phyloP scores from a whole-genome alignment of 2,888 invertebrate species.

The Litoditis marina region DNA sequence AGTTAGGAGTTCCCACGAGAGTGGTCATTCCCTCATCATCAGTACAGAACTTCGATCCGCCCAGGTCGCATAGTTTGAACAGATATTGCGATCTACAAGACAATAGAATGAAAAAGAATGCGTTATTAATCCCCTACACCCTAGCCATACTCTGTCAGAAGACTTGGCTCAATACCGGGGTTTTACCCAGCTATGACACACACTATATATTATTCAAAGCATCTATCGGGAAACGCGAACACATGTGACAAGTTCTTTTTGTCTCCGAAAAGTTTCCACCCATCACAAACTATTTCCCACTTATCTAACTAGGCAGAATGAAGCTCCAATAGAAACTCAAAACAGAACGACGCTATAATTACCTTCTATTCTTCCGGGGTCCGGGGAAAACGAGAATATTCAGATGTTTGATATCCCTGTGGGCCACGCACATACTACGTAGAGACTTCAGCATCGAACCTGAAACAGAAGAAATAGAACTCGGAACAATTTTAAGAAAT shows the following conservation, averaged over 20 bases:
- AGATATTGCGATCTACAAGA: constrained; percentile 15
- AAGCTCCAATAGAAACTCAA: too few relatives aligned
- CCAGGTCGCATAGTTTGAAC: constrained; percentile 41
- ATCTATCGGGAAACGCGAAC: too few relatives aligned
- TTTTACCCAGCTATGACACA: too few relatives aligned
- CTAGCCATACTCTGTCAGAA: too few relatives aligned
- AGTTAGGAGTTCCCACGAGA: constrained; percentile 31
- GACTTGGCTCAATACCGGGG: too few relatives aligned
- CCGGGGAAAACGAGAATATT: constrained; percentile 32
- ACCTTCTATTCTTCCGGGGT: constrained; percentile 17
- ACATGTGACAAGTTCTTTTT: background rate
- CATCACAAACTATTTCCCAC: too few relatives aligned
- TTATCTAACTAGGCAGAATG: too few relatives aligned
- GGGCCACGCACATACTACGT: constrained; percentile 22
- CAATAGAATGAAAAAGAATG: background rate
- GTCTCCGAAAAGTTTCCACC: background rate
- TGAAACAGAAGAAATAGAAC: too few relatives aligned
- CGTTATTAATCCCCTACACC: constrained; percentile 11
- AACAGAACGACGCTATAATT: too few relatives aligned
- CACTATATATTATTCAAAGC: too few relatives aligned
- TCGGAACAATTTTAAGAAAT: too few relatives aligned
- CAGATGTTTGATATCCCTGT: constrained; percentile 38
- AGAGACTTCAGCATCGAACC: constrained; percentile 26
- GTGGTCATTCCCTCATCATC: constrained; percentile 28
- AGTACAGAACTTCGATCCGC: constrained; percentile 16